A percentile compares a stretch with the other conserved stretches of the same genome.
These are phyloP conservation scores for Melanotaenia pygmaea DNA, from an alignment of 2,797 vertebrate genomes.

Conservation along the genomic window DNA sequence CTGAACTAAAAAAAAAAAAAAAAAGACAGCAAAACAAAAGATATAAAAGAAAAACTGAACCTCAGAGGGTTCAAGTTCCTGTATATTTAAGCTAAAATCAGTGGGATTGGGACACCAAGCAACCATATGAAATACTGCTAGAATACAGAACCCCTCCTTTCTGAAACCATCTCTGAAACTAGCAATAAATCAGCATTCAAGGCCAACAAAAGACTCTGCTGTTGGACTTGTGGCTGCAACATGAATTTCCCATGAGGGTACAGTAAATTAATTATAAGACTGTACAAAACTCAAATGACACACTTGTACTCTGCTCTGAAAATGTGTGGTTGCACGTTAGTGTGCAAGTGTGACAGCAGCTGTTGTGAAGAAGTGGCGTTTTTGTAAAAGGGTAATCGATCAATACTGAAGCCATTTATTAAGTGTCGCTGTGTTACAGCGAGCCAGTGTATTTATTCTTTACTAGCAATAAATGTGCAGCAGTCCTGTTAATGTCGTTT, in stretches of 20 bases:
- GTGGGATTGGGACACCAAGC: neutral
- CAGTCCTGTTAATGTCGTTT: conserved; percentile 5
- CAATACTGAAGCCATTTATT: conserved; percentile 8
- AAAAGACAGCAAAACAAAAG: neutral
- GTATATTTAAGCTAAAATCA: neutral
- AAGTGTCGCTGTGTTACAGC: conserved; percentile 6
- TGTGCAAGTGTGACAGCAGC: neutral
- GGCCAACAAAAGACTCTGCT: neutral
- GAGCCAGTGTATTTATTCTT: neutral
- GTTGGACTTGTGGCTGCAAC: conserved; percentile 13
- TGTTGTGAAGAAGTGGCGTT: neutral
- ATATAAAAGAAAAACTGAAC: neutral
- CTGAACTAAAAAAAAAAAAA: neutral
- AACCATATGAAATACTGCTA: neutral
- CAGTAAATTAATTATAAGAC: conserved; percentile 34
- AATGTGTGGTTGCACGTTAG: neutral
- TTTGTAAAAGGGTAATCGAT: neutral
- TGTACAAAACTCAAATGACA: neutral
- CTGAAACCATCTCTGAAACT: neutral
- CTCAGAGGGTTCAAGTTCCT: neutral
- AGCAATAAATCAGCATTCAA: neutral
- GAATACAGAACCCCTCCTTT: neutral
- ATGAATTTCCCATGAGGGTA: conserved; percentile 21
- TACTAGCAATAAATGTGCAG: conserved; percentile 1
- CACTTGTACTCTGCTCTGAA: neutral